Evolutionary conservation across 2,113 vertebrate genomes (phyloP).

Genomic region (Bubo bubo): DNA sequence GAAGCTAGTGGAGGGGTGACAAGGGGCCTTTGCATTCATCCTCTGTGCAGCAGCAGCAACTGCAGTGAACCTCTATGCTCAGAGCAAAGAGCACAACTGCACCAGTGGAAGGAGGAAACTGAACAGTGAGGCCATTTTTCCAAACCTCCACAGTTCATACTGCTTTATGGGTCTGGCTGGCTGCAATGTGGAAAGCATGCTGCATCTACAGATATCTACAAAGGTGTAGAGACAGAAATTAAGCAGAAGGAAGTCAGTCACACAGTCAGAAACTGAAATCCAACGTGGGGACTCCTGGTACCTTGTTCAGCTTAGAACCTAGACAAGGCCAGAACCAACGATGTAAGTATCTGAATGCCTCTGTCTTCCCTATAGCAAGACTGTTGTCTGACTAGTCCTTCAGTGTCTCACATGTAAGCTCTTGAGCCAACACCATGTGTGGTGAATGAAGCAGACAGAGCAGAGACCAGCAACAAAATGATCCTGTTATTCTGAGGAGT

Average conservation of each 20-base stretch:
- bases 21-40: background rate
- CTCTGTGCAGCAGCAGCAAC: background rate
- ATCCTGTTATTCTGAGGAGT: background rate
- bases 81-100: background rate
- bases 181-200: background rate
- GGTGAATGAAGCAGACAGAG: background rate
- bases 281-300: background rate
- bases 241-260: background rate
- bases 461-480: background rate
- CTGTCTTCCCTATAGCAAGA: background rate
- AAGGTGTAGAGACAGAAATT: background rate
- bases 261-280: background rate
- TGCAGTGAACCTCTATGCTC: background rate
- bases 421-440: background rate
- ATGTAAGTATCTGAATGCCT: background rate
- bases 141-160: background rate
- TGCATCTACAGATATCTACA: background rate
- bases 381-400: background rate
- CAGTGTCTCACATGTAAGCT: background rate
- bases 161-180: background rate
- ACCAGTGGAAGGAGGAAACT: background rate
- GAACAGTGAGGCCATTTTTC: background rate
- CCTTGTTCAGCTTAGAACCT: background rate
- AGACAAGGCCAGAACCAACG: background rate
- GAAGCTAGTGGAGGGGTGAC: background rate